These are phyloP conservation scores for Erpornis zantholeuca DNA, from an alignment of 2,113 vertebrate species.

Conservation along the genomic window DNA sequence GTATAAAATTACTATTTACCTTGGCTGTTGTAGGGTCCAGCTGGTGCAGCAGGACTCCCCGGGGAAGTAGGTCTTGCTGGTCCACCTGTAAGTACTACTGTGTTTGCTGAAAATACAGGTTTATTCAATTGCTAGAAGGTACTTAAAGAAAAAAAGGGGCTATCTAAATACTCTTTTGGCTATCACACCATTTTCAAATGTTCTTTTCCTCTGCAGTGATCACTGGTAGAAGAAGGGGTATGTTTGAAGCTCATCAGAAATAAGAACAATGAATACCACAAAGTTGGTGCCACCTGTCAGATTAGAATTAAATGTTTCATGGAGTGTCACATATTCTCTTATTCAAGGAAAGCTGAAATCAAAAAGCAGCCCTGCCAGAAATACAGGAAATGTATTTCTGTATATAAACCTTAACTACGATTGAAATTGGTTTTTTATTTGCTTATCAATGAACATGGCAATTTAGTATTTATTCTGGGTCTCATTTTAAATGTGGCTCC, in stretches of 20 bases:
- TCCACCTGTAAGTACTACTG: constrained; percentile 80
- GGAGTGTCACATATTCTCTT: neutral
- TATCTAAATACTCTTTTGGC: neutral
- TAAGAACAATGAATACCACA: neutral
- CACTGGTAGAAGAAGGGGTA: neutral
- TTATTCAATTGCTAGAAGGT: neutral
- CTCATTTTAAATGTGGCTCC: neutral
- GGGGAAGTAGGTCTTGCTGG: constrained; percentile 89
- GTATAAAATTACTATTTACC: neutral
- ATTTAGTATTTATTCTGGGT: neutral
- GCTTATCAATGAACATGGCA: neutral
- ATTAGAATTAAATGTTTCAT: neutral
- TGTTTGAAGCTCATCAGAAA: neutral
- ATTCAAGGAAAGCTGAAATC: neutral
- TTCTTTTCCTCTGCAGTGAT: neutral
- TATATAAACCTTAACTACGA: neutral
- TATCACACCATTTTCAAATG: neutral
- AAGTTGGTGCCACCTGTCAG: neutral
- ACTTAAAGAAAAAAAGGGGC: neutral
- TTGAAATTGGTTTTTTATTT: neutral
- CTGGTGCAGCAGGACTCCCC: constrained; percentile 87
- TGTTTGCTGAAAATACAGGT: neutral
- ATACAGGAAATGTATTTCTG: neutral
- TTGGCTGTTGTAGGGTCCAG: constrained; percentile 79
- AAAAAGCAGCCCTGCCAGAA: neutral